A percentile compares a stretch with the other conserved stretches of the same genome.
phyloP scores from a whole-genome alignment of 1,140 invertebrate genomes.

The Drosophila athabasca region DNA sequence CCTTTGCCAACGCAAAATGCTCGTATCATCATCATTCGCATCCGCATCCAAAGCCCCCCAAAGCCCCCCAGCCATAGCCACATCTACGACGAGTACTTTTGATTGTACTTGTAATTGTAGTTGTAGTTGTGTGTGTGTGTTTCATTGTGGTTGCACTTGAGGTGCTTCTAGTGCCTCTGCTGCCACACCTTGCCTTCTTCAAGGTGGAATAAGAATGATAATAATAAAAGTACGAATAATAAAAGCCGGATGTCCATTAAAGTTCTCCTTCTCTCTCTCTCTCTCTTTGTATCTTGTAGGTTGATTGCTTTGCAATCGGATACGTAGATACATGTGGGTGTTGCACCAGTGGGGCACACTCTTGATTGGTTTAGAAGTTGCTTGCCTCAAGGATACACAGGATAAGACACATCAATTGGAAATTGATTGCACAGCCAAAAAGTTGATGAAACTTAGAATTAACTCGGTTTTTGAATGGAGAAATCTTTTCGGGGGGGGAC shows the following conservation, averaged over 20 bases:
- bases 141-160: constrained; percentile 61
- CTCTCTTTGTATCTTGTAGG: constrained; percentile 41
- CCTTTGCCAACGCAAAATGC: constrained; percentile 67
- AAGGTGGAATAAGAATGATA: constrained; percentile 51
- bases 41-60: neutral
- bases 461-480: too few relatives aligned
- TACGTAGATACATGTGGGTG: constrained; percentile 6
- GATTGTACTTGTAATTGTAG: neutral
- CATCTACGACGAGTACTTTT: neutral
- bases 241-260: constrained; percentile 74
- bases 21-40: constrained; percentile 32
- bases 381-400: too few relatives aligned
- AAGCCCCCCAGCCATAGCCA: neutral
- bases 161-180: constrained; percentile 52
- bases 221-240: constrained; percentile 55
- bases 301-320: constrained; percentile 43
- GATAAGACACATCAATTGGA: too few relatives aligned
- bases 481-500: too few relatives aligned
- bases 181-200: constrained; percentile 22
- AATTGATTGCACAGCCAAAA: too few relatives aligned
- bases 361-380: too few relatives aligned
- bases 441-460: too few relatives aligned
- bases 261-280: constrained; percentile 35
- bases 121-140: constrained; percentile 18
- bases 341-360: neutral